Evolutionary conservation across 1,140 invertebrate species (phyloP), one percentile per base, ranked within the genome.

Genomic region (Eurosta solidaginis): DNA sequence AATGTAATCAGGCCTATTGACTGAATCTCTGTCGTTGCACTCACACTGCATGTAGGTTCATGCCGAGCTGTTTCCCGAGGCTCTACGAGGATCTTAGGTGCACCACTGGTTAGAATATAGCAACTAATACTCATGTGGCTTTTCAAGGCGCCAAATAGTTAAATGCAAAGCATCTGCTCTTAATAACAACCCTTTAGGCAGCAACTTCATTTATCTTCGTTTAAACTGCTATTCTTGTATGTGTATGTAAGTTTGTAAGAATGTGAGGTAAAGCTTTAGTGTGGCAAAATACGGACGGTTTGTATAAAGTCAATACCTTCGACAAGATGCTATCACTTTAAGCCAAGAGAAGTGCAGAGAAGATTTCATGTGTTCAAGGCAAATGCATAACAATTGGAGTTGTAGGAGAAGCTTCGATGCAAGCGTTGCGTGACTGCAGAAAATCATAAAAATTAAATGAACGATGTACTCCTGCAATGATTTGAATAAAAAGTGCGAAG

Each of bases 231-330:
- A n/a, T n/a, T n/a, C n/a, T n/a, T n/a, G n/a, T n/a, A n/a, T n/a
- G n/a, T n/a, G n/a, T n/a, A n/a, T n/a, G n/a, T n/a, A n/a, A n/a
- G n/a, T 33, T 33, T n/a, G n/a, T 59, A 22, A 33, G 27, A 33
- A 29, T 6, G 29, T 36, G 54, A 59, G 33, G 33, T 29, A 9
- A 14, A n/a, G 54, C 54, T 59, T 27, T 25, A n/a, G 25, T 33
- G 54, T 33, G 54, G 27, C 33, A 29, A n/a, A n/a, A n/a, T n/a
- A 59, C 33, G 54, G 54, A 59, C 54, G 54, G 54, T 17, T 59
- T 25, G 29, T 33, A 59, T n/a, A 59, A 59, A 59, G 54, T 59
- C 54, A 59, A 59, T 59, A n/a, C n/a, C n/a, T n/a, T n/a, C n/a
- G n/a, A n/a, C n/a, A n/a, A 59, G 54, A 59, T 25, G 54, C 12